These are phyloP conservation scores for Anolis sagrei DNA, from an alignment of 2,113 vertebrate genomes.

Conservation along the genomic window DNA sequence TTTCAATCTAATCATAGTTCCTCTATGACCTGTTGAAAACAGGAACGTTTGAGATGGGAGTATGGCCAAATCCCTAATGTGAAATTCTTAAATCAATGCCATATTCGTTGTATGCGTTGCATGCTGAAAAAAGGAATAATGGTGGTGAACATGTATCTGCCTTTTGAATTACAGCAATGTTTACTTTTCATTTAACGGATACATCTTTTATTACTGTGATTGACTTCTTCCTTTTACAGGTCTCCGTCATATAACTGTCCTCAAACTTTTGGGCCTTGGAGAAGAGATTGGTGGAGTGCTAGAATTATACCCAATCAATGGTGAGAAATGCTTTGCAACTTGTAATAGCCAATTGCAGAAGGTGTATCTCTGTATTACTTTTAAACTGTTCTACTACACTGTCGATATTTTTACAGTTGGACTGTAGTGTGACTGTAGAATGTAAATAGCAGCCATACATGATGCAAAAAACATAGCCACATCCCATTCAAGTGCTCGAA, in stretches of 20 bases:
- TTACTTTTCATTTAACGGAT: neutral
- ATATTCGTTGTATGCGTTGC: neutral
- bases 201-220: neutral
- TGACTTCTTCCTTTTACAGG: constrained; percentile 74
- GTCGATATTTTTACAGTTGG: neutral
- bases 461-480: neutral
- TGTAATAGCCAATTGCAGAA: neutral
- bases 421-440: neutral
- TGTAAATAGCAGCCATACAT: neutral
- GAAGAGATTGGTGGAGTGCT: constrained; percentile 87
- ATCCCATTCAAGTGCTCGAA: neutral
- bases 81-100: neutral
- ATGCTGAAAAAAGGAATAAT: neutral
- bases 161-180: neutral
- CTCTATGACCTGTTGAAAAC: neutral
- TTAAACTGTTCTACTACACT: neutral
- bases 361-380: neutral
- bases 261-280: constrained; percentile 90
- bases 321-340: constrained; percentile 75
- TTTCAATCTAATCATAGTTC: neutral
- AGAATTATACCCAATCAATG: constrained; percentile 96
- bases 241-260: constrained; percentile 92
- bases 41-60: neutral
- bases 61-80: neutral
- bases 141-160: neutral